These are phyloP conservation scores for Cottoperca gobio DNA, from an alignment of 2,797 vertebrate species.

Conservation along the genomic window DNA sequence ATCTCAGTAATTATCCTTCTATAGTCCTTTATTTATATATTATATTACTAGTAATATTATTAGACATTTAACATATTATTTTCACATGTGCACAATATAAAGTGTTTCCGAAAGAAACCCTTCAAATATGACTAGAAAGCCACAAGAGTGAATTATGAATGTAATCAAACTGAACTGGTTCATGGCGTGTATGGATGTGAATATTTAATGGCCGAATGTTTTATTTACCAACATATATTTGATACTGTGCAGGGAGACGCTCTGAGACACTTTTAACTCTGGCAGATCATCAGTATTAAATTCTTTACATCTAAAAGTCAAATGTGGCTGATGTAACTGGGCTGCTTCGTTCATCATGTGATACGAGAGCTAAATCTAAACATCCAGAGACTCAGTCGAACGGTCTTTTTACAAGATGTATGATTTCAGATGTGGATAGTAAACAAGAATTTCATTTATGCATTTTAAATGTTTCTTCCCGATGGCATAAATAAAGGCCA, in stretches of 20 bases:
- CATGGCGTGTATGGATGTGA: constrained; percentile 57
- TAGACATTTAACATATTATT: neutral
- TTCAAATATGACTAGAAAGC: constrained; percentile 1
- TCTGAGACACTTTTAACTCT: constrained; percentile 46
- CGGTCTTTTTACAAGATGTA: neutral
- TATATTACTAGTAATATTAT: neutral
- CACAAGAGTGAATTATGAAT: constrained; percentile 46
- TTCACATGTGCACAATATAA: constrained; percentile 3
- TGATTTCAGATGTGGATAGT: constrained; percentile 4
- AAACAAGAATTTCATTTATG: constrained; percentile 16
- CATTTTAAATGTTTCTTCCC: constrained; percentile 8
- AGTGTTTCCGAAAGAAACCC: neutral
- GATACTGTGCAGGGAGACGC: constrained; percentile 62
- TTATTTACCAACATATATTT: constrained; percentile 75
- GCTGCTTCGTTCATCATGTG: constrained; percentile 28
- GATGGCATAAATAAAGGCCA: constrained; percentile 12
- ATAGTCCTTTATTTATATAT: neutral
- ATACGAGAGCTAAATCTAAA: constrained; percentile 20
- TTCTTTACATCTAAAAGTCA: constrained; percentile 63
- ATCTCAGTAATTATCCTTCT: neutral
- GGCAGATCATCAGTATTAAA: constrained; percentile 74
- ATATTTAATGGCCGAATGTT: constrained; percentile 77
- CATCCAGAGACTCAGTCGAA: constrained; percentile 27
- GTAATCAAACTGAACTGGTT: constrained; percentile 71
- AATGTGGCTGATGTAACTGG: constrained; percentile 50